Conservation (phyloP, 1,140 invertebrate species). For the Drosophila hydei region DNA sequence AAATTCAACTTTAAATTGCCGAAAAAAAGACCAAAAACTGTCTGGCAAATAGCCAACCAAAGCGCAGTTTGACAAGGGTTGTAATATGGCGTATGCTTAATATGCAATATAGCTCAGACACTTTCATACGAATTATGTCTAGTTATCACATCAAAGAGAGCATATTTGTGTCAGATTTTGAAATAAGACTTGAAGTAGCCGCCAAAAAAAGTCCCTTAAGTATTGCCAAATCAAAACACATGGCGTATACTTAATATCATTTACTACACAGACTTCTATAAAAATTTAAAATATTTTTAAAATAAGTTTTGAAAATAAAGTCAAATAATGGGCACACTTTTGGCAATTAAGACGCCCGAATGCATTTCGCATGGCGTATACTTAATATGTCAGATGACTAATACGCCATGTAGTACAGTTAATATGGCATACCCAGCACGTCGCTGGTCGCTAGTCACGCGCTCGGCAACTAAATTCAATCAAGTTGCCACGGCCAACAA, state of each 20-base stretch:
- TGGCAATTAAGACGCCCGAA: constrained; percentile 2
- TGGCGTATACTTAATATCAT: too few relatives aligned
- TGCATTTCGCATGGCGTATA: constrained; percentile 33
- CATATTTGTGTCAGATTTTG: too few relatives aligned
- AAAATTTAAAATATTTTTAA: too few relatives aligned
- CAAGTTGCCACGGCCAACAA: constrained; percentile 59
- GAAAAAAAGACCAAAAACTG: too few relatives aligned
- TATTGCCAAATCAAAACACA: too few relatives aligned
- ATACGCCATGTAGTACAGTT: constrained; percentile 13
- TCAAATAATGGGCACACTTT: constrained; percentile 23
- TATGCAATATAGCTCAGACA: too few relatives aligned
- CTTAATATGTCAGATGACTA: constrained; percentile 9
- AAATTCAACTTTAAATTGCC: constrained; percentile 30
- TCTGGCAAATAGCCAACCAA: not conserved
- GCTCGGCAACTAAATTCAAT: constrained; percentile 71
- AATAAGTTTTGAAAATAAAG: too few relatives aligned
- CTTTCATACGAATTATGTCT: too few relatives aligned
- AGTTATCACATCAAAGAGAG: too few relatives aligned
- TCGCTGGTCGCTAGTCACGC: constrained; percentile 57
- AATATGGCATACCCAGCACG: constrained; percentile 59
- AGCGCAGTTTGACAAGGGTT: not conserved
- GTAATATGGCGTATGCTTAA: constrained; percentile 11
- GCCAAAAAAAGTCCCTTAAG: too few relatives aligned
- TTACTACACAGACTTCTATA: too few relatives aligned
- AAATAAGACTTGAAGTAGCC: too few relatives aligned